Evolutionary conservation across 2,888 invertebrate species (phyloP).

Genomic region (Nasonia oneida): DNA sequence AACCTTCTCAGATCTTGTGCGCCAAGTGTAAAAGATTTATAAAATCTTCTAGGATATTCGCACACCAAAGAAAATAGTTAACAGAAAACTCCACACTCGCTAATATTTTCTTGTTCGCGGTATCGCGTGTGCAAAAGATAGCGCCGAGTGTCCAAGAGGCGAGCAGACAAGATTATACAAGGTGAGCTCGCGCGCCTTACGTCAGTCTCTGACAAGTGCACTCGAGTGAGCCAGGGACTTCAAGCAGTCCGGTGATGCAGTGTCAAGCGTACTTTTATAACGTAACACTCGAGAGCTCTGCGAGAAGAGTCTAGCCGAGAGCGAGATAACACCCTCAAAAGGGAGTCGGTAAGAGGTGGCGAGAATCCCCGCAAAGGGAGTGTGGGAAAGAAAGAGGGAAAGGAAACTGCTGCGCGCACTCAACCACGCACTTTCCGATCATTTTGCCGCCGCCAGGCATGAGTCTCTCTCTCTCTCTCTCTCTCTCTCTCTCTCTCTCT

Average conservation of each 20-base stretch:
- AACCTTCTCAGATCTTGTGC: neutral
- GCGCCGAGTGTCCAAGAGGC: slow-evolving; percentile 1
- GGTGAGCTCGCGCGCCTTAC: neutral
- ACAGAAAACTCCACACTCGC: neutral
- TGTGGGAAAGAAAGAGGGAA: neutral
- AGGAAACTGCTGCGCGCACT: neutral
- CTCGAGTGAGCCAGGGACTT: slow-evolving; percentile 19
- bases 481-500: too few relatives aligned
- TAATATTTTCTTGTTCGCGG: neutral
- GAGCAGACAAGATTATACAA: neutral
- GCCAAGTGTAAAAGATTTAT: neutral
- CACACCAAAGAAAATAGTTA: too few relatives aligned
- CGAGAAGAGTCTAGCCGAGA: neutral
- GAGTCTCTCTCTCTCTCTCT: neutral
- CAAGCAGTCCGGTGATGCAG: slow-evolving; percentile 17
- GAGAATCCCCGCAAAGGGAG: neutral
- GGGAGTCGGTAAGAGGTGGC: neutral
- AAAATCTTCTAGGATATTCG: too few relatives aligned
- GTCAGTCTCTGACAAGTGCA: slow-evolving; percentile 33
- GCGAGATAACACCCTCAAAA: slow-evolving; percentile 16
- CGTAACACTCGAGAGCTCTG: slow-evolving; percentile 27
- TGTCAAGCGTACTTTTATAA: slow-evolving; percentile 54
- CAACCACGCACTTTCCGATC: slow-evolving; percentile 38
- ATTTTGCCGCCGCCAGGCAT: neutral
- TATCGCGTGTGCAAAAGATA: slow-evolving; percentile 15